Evolutionary conservation across 2,888 invertebrate species (phyloP).

Genomic region (Encarsia formosa): DNA sequence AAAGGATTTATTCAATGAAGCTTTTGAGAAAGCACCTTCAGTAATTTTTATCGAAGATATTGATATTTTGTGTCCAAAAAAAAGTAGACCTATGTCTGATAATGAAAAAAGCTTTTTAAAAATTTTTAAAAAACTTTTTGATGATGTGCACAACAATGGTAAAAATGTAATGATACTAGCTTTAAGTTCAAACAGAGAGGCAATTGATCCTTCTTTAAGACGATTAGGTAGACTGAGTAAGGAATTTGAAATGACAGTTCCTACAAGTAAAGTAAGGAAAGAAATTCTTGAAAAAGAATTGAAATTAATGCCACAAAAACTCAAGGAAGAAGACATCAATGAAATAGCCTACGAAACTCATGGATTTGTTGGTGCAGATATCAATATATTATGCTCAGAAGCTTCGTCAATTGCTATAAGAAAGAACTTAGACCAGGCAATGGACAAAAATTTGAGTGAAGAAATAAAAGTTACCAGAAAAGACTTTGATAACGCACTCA

Average conservation of each 20-base stretch:
- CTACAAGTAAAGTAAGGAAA: conserved; percentile 62
- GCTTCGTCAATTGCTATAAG: conserved; percentile 65
- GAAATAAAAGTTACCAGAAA: conserved; percentile 41
- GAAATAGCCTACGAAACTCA: conserved; percentile 71
- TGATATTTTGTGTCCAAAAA: conserved; percentile 71
- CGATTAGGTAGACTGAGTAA: conserved; percentile 77
- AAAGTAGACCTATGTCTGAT: conserved; percentile 57
- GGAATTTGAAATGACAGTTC: conserved; percentile 77
- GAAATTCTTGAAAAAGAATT: conserved; percentile 69
- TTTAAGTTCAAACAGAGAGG: conserved; percentile 73
- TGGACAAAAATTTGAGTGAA: conserved; percentile 2
- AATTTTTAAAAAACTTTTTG: conserved; percentile 62
- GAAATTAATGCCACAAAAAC: conserved; percentile 54
- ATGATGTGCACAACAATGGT: conserved; percentile 56
- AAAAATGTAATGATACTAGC: conserved; percentile 68
- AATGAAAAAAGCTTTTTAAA: conserved; percentile 70
- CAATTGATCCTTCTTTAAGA: conserved; percentile 69
- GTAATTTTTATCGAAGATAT: conserved; percentile 83
- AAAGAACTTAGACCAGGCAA: conserved; percentile 34
- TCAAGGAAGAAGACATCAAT: conserved; percentile 58
- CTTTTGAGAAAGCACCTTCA: conserved; percentile 67
- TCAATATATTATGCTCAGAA: conserved; percentile 71
- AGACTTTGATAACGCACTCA: conserved; percentile 64
- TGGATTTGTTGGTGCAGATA: conserved; percentile 88
- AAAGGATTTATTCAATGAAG: conserved; percentile 65